Base-by-base conservation (phyloP, 2,888 invertebrate species). In the Netelia virgata region DNA sequence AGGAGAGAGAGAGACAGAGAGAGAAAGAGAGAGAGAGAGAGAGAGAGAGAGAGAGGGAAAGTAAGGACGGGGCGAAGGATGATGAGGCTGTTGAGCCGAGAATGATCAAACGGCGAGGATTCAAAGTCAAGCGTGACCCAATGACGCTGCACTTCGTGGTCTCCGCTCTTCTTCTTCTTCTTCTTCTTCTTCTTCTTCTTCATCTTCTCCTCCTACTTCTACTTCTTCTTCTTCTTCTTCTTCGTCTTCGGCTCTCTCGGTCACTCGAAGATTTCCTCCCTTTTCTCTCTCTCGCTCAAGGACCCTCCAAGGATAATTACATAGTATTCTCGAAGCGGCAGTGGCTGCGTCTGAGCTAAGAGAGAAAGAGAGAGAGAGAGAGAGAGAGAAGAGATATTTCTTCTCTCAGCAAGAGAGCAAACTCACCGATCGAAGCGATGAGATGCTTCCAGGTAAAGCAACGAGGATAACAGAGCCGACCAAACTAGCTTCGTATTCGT, bases 251-350 rank as follows among this genome's bases (percentile, higher is more conserved):
- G 55, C n/a, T 64, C 75, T 70, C 68, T 59, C 68, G 55, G 70
- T 47, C 23, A 69, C 55, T 61, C 28, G 41, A 74, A 61, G 53
- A 70, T 69, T 79, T 61, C 63, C 50, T 79, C 66, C 43, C 63
- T 70, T 69, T 55, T 69, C 64, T 9, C 69, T 86, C 79, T 63
- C 53, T 82, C 82, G 83, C 84, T 88, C 88, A 89, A 92, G 89
- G 90, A 90, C 89, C 90, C 88, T 90, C 87, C 88, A 87, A 89
- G 88, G 89, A 91, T 92, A 92, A 92, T 92, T 92, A 92, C 90
- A 91, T 90, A 90, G 91, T 90, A 91, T 78, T 91, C 89, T 74
- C 76, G 68, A 47, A 77, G 73, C 64, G 47, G 36, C 61, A 41
- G 47, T 61, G 82, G 61, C 73, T 68, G 63, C 53, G 57, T 57